These are phyloP conservation scores for Columba livia DNA, from an alignment of 2,113 vertebrate genomes.

Conservation along the genomic window DNA sequence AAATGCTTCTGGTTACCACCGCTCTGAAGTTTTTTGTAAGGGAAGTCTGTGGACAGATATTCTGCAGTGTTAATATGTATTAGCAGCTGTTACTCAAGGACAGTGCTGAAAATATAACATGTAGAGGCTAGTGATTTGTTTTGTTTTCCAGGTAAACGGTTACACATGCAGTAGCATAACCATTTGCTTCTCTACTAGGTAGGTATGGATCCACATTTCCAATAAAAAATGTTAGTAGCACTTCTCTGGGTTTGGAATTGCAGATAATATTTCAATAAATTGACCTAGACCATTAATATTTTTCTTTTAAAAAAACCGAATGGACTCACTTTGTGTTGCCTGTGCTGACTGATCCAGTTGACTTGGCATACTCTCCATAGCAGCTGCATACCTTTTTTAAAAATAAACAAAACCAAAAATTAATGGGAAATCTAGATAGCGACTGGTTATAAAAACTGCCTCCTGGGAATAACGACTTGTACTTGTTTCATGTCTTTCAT, in stretches of 20 bases:
- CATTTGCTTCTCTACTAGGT: not conserved
- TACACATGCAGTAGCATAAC: not conserved
- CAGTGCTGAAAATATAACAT: not conserved
- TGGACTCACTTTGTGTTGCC: slow-evolving; percentile 14
- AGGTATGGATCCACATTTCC: not conserved
- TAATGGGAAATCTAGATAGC: not conserved
- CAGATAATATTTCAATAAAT: not conserved
- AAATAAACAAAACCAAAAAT: slow-evolving; percentile 51
- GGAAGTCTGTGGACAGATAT: not conserved
- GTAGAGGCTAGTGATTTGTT: not conserved
- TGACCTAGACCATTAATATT: not conserved
- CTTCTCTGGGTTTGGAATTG: not conserved
- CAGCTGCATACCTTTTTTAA: not conserved
- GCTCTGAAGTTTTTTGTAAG: not conserved
- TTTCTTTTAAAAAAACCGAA: not conserved
- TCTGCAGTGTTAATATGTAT: not conserved
- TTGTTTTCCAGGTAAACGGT: not conserved
- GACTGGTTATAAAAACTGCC: not conserved
- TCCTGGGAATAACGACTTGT: not conserved
- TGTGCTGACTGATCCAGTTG: slow-evolving; percentile 20
- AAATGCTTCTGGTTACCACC: not conserved
- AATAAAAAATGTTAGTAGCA: not conserved
- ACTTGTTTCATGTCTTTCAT: not conserved
- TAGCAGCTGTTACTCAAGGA: not conserved
- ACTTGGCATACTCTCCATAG: not conserved